Evolutionary conservation across 2,797 vertebrate species (phyloP), one percentile per base, ranked within the genome.

Genomic region (Erethizon dorsatum): DNA sequence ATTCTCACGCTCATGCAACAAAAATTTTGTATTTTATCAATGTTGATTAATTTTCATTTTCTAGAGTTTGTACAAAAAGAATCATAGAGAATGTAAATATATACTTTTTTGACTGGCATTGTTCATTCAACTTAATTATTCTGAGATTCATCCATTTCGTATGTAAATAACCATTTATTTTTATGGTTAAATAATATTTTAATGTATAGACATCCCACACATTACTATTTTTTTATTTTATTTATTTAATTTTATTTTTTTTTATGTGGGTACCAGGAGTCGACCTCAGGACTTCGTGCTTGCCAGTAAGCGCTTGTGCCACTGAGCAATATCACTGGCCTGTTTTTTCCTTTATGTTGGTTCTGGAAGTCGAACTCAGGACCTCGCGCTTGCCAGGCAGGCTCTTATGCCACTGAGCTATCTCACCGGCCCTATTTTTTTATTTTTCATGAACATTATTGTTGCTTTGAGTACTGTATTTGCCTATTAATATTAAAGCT

Each of bases 1-100:
- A 10, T 2, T 14, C n/a, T 22, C 4, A 61, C 73, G 7, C 7
- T 1, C 9, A 89, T 73, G 45, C 20, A 79, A 83, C 13, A 18
- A 92, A 33, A 50, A 52, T 37, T 63, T 67, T 86, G 33, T 82
- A 10, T 83, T 75, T 28, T 47, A 82, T 63, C 11, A 24, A 1
- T 15, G 79, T 33, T 33, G 86, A 69, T 83, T 89, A 54, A 89
- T 80, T 37, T 79, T 9, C 7, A 47, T 67, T 95, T 92, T 84
- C 52, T 92, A 84, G 47, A 37, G 63, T 93, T 71, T 47, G 78
- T 22, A 65, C 20, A 45, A 79, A 80, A 63, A 11, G 17, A 88
- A 87, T 86, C 24, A 69, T 50, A 54, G 1, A 87, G 33, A 56
- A 22, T 24, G 28, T 24, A 13, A 13, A 57, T 18, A 56, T 63